Evolutionary conservation across 2,888 invertebrate genomes (phyloP).

Genomic region (Hesperia comma): DNA sequence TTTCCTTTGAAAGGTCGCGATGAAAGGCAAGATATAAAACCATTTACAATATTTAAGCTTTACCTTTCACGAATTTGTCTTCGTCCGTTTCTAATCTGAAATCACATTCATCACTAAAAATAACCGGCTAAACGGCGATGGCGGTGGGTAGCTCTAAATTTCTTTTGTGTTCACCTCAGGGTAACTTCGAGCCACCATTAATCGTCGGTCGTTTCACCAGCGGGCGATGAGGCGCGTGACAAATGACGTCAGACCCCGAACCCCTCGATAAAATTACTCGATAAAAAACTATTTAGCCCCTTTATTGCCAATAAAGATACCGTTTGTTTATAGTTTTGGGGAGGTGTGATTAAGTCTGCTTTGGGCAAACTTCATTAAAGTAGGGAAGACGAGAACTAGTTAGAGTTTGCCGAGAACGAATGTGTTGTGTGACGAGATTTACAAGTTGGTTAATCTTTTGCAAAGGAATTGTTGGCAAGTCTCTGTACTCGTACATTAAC

Average conservation of each 20-base stretch:
- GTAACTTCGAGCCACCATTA: conserved; percentile 34
- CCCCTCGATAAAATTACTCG: conserved; percentile 38
- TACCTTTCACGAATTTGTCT: conserved; percentile 37
- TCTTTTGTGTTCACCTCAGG: conserved; percentile 37
- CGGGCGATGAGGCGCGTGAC: conserved; percentile 57
- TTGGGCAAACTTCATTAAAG: conserved; percentile 36
- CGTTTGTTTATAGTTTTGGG: conserved; percentile 39
- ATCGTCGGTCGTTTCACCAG: conserved; percentile 35
- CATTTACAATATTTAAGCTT: conserved; percentile 34
- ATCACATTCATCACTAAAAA: conserved; percentile 38
- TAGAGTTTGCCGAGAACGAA: conserved; percentile 35
- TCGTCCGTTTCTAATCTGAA: conserved; percentile 35
- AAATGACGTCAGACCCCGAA: conserved; percentile 56
- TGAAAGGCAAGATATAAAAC: conserved; percentile 32
- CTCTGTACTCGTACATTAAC: conserved; percentile 11
- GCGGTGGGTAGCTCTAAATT: conserved; percentile 30
- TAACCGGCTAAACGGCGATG: conserved; percentile 37
- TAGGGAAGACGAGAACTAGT: conserved; percentile 34
- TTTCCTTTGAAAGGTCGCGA: conserved; percentile 14
- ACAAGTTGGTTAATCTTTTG: conserved; percentile 37
- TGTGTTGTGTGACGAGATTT: conserved; percentile 35
- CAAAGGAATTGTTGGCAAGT: conserved; percentile 32
- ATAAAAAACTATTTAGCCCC: conserved; percentile 41
- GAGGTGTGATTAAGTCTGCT: conserved; percentile 38
- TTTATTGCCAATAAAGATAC: conserved; percentile 38